Base-by-base conservation (phyloP, 2,113 vertebrate genomes). In the Austrofundulus limnaeus region DNA sequence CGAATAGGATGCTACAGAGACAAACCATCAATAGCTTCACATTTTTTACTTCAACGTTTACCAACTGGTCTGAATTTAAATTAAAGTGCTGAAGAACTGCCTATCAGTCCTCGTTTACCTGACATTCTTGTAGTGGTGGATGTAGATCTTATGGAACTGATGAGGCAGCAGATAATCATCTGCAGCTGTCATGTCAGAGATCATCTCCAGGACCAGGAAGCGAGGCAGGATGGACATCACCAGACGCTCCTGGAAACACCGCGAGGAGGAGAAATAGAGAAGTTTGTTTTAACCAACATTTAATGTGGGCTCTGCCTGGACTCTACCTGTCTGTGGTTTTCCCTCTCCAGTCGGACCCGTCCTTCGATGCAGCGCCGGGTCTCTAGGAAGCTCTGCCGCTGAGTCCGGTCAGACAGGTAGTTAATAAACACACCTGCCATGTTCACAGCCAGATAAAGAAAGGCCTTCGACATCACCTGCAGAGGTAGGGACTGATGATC, bases 371-470 rank as follows among this genome's bases (percentile, higher is more conserved):
- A 95, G 77, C 94, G 92, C 19, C 95, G 80, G 0, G 94, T 97
- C 87, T 97, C 95, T 79, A 96, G 86, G 87, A 97, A 97, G 51
- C 94, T 93, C 84, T 96, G 95, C 15, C 95, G 93, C 76, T 96
- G 95, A 6, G 95, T 94, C 28, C 94, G 84, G 73, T 96, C 95
- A 0, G 95, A 96, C 66, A 97, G 91, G 90, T 94, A 96, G 51
- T 95, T 95, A 48, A 96, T 96, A 90, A 94, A 96, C 81, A 95
- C 92, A 14, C 95, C 96, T 1, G 94, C 95, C 0, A 92, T 95
- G 89, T 97, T 97, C 95, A 96, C 94, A 25, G 94, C 93, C 93
- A 95, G 92, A 84, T 94, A 95, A 39, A 97, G 76, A 63, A 95
- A 87, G 16, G 89, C 92, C 83, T 95, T 94, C 10, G 94, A 94